A percentile compares a stretch with the other conserved stretches of the same genome.
phyloP scores from a whole-genome alignment of 1,140 invertebrate species.

The Meteorus sp. region DNA sequence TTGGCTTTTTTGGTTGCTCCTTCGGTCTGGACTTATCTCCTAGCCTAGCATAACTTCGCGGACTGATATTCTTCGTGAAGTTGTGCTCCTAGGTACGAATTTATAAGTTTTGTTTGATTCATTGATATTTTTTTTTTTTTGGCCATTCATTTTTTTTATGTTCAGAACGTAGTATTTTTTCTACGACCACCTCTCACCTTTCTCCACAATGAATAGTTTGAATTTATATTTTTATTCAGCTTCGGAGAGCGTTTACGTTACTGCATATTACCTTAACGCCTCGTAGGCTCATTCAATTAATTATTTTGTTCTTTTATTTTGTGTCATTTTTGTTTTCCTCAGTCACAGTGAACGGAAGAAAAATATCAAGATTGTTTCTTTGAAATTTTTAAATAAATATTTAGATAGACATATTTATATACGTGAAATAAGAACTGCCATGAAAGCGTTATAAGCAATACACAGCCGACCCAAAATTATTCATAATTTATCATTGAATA shows the following conservation, averaged over 20 bases:
- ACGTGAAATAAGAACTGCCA: constrained; percentile 18
- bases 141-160: constrained; percentile 1
- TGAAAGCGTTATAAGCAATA: constrained; percentile 33
- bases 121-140: not conserved
- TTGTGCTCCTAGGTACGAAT: constrained; percentile 13
- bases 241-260: constrained; percentile 29
- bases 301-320: not conserved
- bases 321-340: constrained; percentile 1
- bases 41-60: constrained; percentile 23
- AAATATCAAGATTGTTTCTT: too few species aligned
- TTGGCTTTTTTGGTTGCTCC: constrained; percentile 5
- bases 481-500: constrained; percentile 14
- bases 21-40: not conserved
- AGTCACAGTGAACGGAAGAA: too few species aligned
- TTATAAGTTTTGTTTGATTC: constrained; percentile 10
- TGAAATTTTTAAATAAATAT: too few species aligned
- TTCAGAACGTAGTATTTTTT: constrained; percentile 33
- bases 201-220: not conserved
- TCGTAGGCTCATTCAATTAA: not conserved
- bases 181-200: constrained; percentile 29
- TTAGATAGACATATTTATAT: constrained; percentile 1
- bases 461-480: constrained; percentile 31
- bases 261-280: constrained; percentile 33
- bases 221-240: constrained; percentile 14
- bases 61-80: constrained; percentile 10